phyloP scores from a whole-genome alignment of 2,113 vertebrate species.

The Equus przewalskii region DNA sequence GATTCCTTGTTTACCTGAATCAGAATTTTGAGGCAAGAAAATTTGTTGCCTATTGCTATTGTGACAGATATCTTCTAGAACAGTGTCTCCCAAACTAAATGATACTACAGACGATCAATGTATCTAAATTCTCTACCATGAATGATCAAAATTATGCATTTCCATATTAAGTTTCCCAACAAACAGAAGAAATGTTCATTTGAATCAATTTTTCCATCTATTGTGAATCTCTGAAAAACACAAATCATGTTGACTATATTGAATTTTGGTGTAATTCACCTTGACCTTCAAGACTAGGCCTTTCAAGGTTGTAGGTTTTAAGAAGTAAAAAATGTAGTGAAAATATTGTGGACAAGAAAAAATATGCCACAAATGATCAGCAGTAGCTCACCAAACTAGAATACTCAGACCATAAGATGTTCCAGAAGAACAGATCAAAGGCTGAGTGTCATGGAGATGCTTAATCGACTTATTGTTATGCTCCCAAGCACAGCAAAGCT shows the following conservation, averaged over 20 bases:
- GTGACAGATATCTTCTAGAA: not conserved
- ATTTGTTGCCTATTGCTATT: not conserved
- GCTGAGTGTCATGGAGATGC: not conserved
- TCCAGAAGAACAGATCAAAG: not conserved
- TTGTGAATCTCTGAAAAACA: conserved; percentile 39
- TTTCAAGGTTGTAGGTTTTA: not conserved
- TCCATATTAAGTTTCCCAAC: not conserved
- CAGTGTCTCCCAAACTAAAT: not conserved
- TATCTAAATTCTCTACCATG: not conserved
- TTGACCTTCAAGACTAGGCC: not conserved
- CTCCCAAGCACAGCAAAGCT: not conserved
- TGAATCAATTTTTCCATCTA: not conserved
- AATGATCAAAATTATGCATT: not conserved
- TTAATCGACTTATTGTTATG: not conserved
- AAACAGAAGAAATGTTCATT: not conserved
- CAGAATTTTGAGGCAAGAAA: not conserved
- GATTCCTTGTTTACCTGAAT: not conserved
- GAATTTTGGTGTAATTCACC: not conserved
- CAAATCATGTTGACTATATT: not conserved
- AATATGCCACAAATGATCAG: not conserved
- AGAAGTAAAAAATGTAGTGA: not conserved
- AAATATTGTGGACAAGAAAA: not conserved
- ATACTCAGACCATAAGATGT: not conserved
- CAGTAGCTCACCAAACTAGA: not conserved
- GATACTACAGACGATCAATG: not conserved